A percentile compares a stretch with the other conserved stretches of the same genome.
Evolutionary conservation across 1,140 invertebrate species (phyloP).

Genomic region (Lucilia cuprina): DNA sequence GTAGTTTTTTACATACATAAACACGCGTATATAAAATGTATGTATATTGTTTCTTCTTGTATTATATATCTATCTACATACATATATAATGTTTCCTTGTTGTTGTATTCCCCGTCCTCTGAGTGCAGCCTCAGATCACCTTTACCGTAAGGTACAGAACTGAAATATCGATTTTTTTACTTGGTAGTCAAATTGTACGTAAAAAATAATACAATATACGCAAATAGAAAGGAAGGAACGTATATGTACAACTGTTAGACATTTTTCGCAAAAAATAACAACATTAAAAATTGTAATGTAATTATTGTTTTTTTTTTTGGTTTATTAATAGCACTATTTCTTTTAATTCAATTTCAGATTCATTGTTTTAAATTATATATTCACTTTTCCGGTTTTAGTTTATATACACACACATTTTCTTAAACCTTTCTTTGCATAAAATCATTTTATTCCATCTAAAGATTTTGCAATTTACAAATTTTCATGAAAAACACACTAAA

Average conservation of each 20-base stretch:
- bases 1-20: background rate
- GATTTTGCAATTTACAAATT: background rate
- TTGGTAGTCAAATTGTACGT: constrained; percentile 18
- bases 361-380: background rate
- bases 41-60: too few relatives aligned
- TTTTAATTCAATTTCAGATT: background rate
- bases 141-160: constrained; percentile 35
- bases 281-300: background rate
- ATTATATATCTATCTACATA: background rate
- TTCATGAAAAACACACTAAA: background rate
- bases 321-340: background rate
- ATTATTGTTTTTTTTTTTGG: background rate
- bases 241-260: background rate
- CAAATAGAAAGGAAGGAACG: too few relatives aligned
- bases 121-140: constrained; percentile 32
- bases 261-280: background rate
- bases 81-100: background rate
- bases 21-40: background rate
- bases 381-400: background rate
- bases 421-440: background rate
- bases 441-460: background rate
- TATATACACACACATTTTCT: constrained; percentile 11
- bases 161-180: constrained; percentile 37
- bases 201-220: background rate
- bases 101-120: constrained; percentile 17